Conservation (phyloP, 2,888 invertebrate species). For the Eledone cirrhosa region DNA sequence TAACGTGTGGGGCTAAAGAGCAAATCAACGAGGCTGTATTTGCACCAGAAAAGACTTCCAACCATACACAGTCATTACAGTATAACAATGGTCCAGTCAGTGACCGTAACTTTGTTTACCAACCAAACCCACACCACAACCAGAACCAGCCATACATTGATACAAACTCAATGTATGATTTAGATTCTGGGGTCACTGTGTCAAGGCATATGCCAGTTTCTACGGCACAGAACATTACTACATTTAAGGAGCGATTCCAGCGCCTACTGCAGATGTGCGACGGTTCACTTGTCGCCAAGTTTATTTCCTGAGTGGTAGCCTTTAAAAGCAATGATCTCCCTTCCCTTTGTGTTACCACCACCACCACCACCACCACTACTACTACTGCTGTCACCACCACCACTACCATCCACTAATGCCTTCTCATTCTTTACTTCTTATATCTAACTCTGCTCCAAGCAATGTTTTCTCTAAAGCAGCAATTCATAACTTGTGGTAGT, state of each 20-base stretch:
- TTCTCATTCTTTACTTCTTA: too few species aligned
- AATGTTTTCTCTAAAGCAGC: too few species aligned
- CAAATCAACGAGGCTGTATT: conserved; percentile 13
- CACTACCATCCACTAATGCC: too few species aligned
- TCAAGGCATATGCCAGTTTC: not conserved
- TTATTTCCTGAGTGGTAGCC: not conserved
- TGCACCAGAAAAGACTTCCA: not conserved
- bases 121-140: not conserved
- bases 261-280: conserved; percentile 16
- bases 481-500: too few species aligned
- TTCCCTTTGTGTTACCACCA: too few species aligned
- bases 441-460: too few species aligned
- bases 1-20: conserved; percentile 1
- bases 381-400: too few species aligned
- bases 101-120: not conserved
- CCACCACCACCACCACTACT: too few species aligned
- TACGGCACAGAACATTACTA: conserved; percentile 9
- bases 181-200: not conserved
- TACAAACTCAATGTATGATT: not conserved
- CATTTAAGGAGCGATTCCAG: conserved; percentile 1
- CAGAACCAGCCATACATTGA: not conserved
- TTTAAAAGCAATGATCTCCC: too few species aligned
- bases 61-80: not conserved
- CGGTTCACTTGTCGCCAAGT: not conserved
- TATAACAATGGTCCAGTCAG: not conserved